Conservation (phyloP, 2,888 invertebrate species). For the Sipha maydis region DNA sequence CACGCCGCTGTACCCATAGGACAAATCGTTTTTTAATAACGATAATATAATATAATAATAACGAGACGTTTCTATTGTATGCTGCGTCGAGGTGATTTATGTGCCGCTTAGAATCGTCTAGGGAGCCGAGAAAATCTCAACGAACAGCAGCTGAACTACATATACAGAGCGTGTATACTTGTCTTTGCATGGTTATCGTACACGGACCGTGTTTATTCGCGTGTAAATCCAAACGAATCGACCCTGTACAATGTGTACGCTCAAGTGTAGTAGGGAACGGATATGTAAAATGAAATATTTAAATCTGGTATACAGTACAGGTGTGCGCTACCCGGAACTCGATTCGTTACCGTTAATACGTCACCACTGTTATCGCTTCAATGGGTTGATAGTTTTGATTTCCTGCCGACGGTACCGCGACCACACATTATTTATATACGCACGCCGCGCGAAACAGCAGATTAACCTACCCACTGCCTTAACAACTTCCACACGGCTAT, state of each 20-base stretch:
- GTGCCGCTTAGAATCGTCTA: not conserved
- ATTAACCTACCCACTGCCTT: not conserved
- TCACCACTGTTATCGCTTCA: conserved; percentile 28
- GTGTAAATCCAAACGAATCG: not conserved
- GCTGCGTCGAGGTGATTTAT: conserved; percentile 36
- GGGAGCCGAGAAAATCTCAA: not conserved
- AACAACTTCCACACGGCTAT: not conserved
- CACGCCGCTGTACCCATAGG: not conserved
- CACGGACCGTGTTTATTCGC: not conserved
- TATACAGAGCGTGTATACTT: not conserved
- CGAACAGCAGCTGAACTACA: not conserved
- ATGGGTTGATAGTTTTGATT: conserved; percentile 24
- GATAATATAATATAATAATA: not conserved
- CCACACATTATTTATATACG: not conserved
- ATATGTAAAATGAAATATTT: not conserved
- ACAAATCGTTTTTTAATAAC: conserved; percentile 54
- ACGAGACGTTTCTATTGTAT: not conserved
- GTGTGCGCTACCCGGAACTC: conserved; percentile 39
- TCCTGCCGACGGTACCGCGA: conserved; percentile 4
- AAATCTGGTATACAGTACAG: not conserved
- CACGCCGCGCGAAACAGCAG: not conserved
- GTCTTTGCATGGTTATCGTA: not conserved
- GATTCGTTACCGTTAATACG: conserved; percentile 59
- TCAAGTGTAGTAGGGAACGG: not conserved
- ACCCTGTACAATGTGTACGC: too few species aligned